Evolutionary conservation across 2,888 invertebrate species (phyloP).

Genomic region (Eretmocerus hayati): DNA sequence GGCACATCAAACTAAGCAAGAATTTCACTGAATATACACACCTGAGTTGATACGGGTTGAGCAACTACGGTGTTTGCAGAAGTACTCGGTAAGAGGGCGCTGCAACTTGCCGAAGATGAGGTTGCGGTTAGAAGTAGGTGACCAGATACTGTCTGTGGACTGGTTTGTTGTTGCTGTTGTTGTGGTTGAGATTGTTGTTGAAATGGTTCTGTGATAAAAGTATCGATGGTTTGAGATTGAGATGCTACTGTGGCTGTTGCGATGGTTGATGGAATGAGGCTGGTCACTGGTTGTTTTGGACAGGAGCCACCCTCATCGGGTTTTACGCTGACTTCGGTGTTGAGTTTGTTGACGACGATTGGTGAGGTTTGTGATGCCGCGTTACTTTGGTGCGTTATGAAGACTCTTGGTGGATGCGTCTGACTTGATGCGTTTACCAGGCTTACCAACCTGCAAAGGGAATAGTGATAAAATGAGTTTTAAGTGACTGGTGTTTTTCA

Average conservation of each 20-base stretch:
- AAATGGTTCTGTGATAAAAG: too few relatives aligned
- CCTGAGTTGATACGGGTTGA: background rate
- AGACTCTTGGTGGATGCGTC: conserved; percentile 43
- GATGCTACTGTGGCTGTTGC: too few relatives aligned
- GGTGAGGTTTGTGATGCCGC: conserved; percentile 44
- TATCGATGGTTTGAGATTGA: background rate
- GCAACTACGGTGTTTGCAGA: conserved; percentile 17
- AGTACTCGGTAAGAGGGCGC: conserved; percentile 9
- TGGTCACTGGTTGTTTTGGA: conserved; percentile 53
- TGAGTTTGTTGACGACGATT: conserved; percentile 55
- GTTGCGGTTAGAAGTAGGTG: conserved; percentile 10
- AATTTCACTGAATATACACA: too few relatives aligned
- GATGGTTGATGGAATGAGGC: conserved; percentile 42
- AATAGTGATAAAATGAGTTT: too few relatives aligned
- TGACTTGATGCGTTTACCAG: conserved; percentile 39
- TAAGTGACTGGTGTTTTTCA: too few relatives aligned
- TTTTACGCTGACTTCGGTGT: conserved; percentile 64
- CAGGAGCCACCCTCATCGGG: conserved; percentile 53
- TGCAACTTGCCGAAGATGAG: conserved; percentile 17
- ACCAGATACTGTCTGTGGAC: conserved; percentile 7
- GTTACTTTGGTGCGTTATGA: conserved; percentile 42
- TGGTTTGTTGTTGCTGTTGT: conserved; percentile 35
- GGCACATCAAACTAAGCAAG: too few relatives aligned
- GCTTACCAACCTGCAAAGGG: background rate
- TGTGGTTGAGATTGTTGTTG: conserved; percentile 24